These are phyloP conservation scores for Porites cylindrica DNA, from an alignment of 92 coral and sea anemone genomes.

Conservation along the genomic window DNA sequence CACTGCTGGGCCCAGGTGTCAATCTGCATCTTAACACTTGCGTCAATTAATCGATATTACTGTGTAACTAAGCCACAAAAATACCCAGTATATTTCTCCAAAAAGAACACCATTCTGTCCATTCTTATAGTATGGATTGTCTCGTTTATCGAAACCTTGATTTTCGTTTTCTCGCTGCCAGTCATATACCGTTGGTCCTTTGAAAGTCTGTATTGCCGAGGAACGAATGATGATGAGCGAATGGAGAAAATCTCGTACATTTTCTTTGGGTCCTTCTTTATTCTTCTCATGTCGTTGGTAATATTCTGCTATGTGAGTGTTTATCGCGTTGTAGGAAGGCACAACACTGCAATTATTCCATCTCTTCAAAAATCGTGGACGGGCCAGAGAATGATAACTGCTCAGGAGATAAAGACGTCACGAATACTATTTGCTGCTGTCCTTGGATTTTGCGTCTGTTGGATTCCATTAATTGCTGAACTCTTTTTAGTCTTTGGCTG, in stretches of 20 bases:
- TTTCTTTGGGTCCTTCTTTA: background rate
- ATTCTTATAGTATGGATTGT: background rate
- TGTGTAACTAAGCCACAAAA: background rate
- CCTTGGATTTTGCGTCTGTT: background rate
- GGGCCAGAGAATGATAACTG: background rate
- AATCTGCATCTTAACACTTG: background rate
- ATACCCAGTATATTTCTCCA: background rate
- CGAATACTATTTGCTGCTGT: conserved; percentile 1
- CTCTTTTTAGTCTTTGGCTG: background rate
- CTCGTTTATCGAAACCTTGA: background rate
- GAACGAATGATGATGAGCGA: background rate
- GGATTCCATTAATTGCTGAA: background rate
- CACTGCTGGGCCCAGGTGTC: background rate
- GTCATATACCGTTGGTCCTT: background rate
- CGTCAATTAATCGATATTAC: background rate
- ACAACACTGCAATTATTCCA: background rate
- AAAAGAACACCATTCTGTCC: background rate
- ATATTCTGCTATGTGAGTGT: background rate
- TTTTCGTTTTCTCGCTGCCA: background rate
- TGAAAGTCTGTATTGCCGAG: background rate
- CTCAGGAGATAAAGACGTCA: background rate
- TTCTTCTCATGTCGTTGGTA: background rate
- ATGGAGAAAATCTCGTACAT: background rate
- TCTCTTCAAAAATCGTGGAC: background rate
- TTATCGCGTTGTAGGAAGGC: background rate